Evolutionary conservation across 1,140 invertebrate genomes (phyloP).

Genomic region (Conopomorpha cramerella): DNA sequence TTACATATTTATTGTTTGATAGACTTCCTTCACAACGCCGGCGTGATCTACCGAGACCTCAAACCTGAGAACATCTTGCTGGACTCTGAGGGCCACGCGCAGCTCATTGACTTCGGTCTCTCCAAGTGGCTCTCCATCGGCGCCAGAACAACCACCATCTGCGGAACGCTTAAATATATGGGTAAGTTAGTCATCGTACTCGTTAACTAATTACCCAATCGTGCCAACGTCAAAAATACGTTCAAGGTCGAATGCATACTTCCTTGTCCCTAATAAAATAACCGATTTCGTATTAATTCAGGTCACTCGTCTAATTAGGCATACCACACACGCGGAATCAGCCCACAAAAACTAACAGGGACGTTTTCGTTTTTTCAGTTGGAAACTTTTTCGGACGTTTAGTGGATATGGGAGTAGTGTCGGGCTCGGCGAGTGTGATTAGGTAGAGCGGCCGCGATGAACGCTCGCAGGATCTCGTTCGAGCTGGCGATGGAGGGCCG

Average conservation of each 20-base stretch:
- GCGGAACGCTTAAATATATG: conserved; percentile 91
- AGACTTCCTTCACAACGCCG: conserved; percentile 93
- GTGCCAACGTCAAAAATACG: too few species aligned
- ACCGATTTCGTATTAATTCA: too few species aligned
- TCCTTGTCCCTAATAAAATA: too few species aligned
- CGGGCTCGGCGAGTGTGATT: too few species aligned
- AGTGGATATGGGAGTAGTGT: conserved; percentile 30
- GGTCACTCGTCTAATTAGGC: too few species aligned
- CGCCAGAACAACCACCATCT: conserved; percentile 80
- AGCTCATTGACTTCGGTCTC: conserved; percentile 91
- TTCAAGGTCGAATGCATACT: too few species aligned
- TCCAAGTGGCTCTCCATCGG: conserved; percentile 86
- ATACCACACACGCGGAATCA: too few species aligned
- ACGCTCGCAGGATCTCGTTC: conserved; percentile 85
- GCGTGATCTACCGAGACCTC: conserved; percentile 87
- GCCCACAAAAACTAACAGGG: too few species aligned
- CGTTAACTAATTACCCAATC: too few species aligned
- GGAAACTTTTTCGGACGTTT: too few species aligned
- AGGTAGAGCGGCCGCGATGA: conserved; percentile 82
- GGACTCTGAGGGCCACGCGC: conserved; percentile 76
- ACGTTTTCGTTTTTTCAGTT: too few species aligned
- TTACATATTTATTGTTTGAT: too few species aligned
- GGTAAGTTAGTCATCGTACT: conserved; percentile 65
- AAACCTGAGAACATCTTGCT: conserved; percentile 92
- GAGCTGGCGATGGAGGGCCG: conserved; percentile 89